Conservation (phyloP, 2,888 invertebrate species). For the Athripsodes cinereus region DNA sequence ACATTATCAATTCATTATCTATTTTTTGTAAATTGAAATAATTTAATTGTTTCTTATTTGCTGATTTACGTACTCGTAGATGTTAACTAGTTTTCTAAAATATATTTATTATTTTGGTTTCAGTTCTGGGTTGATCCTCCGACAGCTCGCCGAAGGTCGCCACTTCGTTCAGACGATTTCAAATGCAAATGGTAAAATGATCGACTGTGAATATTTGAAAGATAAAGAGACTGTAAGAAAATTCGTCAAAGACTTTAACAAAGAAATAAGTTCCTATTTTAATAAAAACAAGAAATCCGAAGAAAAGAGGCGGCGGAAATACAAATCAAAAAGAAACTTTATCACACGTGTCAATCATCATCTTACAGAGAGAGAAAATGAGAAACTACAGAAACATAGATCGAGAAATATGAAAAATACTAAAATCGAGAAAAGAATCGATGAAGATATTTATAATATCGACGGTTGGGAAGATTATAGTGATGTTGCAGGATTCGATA, state of each 20-base stretch:
- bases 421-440: background rate
- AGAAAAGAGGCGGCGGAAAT: background rate
- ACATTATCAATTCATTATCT: too few species aligned
- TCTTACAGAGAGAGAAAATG: background rate
- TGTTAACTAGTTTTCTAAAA: background rate
- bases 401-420: background rate
- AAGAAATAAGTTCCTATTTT: slow-evolving; percentile 44
- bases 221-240: slow-evolving; percentile 49
- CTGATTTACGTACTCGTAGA: background rate
- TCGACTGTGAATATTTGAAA: slow-evolving; percentile 63
- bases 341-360: background rate
- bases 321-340: background rate
- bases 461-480: slow-evolving; percentile 11
- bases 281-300: background rate
- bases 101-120: slow-evolving; percentile 3
- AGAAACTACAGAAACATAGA: background rate
- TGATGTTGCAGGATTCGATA: slow-evolving; percentile 1
- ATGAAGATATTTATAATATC: background rate
- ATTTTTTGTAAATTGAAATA: too few species aligned
- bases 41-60: too few species aligned
- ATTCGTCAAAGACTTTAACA: slow-evolving; percentile 54
- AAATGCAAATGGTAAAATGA: slow-evolving; percentile 51
- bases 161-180: slow-evolving; percentile 66
- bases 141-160: slow-evolving; percentile 62
- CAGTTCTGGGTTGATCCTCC: slow-evolving; percentile 53